Conservation (phyloP, 1,140 invertebrate species). For the Centruroides vittatus region DNA sequence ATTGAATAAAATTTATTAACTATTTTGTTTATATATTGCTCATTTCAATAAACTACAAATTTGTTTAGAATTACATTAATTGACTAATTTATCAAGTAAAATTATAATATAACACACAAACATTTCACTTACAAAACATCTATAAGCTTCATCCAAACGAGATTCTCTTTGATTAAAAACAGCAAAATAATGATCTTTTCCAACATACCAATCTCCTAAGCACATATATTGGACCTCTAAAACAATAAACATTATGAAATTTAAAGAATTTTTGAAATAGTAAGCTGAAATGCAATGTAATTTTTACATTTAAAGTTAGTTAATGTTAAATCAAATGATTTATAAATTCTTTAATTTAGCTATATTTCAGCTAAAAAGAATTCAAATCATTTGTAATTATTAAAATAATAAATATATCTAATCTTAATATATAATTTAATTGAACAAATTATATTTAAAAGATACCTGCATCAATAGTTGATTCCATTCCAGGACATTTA, state of each 20-base stretch:
- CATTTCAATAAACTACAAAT: too few relatives aligned
- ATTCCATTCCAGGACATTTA: conserved; percentile 64
- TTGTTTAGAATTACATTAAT: background rate
- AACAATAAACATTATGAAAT: background rate
- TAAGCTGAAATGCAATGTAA: too few relatives aligned
- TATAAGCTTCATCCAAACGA: conserved; percentile 79
- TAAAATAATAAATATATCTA: too few relatives aligned
- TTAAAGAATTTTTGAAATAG: too few relatives aligned
- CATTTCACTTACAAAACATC: conserved; percentile 50
- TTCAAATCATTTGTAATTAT: too few relatives aligned
- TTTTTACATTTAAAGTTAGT: too few relatives aligned
- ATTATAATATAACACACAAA: background rate
- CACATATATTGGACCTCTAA: conserved; percentile 80
- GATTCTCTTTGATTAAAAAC: conserved; percentile 90
- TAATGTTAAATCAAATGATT: too few relatives aligned
- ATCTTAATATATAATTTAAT: conserved; percentile 20
- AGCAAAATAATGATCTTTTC: conserved; percentile 88
- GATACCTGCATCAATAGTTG: conserved; percentile 70
- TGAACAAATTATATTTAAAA: conserved; percentile 2
- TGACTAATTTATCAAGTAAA: background rate
- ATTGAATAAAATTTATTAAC: too few relatives aligned
- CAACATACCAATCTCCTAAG: conserved; percentile 87
- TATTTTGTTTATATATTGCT: too few relatives aligned
- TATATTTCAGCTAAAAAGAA: too few relatives aligned
- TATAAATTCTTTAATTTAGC: too few relatives aligned